Conservation (phyloP, 2,797 vertebrate species). For the Psittacula derbiana region DNA sequence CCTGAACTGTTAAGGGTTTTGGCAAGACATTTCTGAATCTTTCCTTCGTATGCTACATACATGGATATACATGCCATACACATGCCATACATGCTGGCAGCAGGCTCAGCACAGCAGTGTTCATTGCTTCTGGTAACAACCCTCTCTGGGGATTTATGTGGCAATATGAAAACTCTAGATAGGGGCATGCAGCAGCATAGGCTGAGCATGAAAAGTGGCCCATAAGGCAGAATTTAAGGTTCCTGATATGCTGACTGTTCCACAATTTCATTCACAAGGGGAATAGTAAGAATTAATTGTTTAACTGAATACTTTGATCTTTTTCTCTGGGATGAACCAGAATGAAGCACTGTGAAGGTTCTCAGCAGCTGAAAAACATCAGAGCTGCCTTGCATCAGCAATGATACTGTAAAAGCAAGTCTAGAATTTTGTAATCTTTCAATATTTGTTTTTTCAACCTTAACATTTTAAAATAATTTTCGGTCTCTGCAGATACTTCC, state of each 20-base stretch:
- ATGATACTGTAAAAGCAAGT: background rate
- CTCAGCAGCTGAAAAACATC: background rate
- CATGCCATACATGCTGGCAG: background rate
- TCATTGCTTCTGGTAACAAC: accelerated
- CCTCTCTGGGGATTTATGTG: background rate
- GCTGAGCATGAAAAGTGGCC: accelerated
- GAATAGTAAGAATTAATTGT: background rate
- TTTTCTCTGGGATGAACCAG: background rate
- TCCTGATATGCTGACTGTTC: background rate
- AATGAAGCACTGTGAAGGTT: background rate
- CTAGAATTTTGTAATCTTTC: background rate
- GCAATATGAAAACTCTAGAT: background rate
- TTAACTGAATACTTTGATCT: background rate
- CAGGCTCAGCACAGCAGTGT: background rate
- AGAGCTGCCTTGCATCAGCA: background rate
- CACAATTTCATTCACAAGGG: background rate
- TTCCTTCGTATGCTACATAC: background rate
- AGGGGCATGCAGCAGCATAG: background rate
- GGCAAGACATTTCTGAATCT: background rate
- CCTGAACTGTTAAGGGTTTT: background rate
- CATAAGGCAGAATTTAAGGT: background rate
- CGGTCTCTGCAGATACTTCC: background rate
- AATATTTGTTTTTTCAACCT: background rate
- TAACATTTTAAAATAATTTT: background rate
- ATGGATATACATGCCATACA: background rate